phyloP scores from a whole-genome alignment of 1,140 invertebrate genomes.

The Cepaea nemoralis region DNA sequence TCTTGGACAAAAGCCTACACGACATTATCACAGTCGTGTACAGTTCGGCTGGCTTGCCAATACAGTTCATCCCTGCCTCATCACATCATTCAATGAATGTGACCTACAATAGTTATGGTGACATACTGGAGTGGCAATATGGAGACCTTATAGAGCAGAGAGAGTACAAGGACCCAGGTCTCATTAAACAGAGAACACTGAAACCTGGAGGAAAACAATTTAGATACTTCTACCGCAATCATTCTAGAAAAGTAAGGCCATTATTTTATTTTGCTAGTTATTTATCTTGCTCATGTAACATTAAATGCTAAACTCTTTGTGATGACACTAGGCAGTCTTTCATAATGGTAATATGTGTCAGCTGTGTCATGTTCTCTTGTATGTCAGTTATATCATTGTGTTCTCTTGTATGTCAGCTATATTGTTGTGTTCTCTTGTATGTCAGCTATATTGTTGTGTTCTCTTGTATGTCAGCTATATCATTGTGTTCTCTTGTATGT shows the following conservation, averaged over 20 bases:
- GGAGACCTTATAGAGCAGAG: slow-evolving; percentile 87
- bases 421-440: no score
- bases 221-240: slow-evolving; percentile 76
- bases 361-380: no score
- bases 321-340: no score
- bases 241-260: slow-evolving; percentile 58
- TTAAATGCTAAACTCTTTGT: no score
- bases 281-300: no score
- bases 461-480: no score
- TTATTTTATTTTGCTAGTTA: no score
- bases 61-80: slow-evolving; percentile 75
- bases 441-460: no score
- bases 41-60: slow-evolving; percentile 87
- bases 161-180: slow-evolving; percentile 87
- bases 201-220: slow-evolving; percentile 80
- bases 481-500: no score
- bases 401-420: no score
- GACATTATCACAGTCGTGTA: slow-evolving; percentile 88
- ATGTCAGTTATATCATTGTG: no score
- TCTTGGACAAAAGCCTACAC: slow-evolving; percentile 86
- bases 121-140: slow-evolving; percentile 92
- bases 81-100: slow-evolving; percentile 84
- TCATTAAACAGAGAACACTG: slow-evolving; percentile 85
- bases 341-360: no score
- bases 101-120: slow-evolving; percentile 83